phyloP scores from a whole-genome alignment of 37 sponge, comb jelly and placozoan genomes.

The Oscarella lobularis region DNA sequence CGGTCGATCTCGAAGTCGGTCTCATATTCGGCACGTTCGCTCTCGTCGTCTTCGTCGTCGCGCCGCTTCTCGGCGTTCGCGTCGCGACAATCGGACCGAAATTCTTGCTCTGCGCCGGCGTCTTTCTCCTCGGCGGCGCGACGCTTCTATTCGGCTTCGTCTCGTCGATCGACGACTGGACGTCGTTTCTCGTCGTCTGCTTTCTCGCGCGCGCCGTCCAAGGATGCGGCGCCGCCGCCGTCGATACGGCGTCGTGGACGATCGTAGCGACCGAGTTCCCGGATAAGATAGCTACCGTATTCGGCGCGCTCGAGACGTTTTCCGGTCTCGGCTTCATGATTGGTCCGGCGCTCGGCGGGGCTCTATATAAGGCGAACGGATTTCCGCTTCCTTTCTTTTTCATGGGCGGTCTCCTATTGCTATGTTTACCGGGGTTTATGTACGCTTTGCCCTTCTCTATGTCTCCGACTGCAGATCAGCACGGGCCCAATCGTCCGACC shows the following conservation, averaged over 20 bases:
- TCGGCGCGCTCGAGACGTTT: neutral
- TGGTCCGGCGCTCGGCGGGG: neutral
- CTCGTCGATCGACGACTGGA: no score
- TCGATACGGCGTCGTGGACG: neutral
- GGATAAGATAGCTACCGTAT: neutral
- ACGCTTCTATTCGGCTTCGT: neutral
- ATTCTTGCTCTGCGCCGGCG: no score
- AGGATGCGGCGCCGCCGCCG: neutral
- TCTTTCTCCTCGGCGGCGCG: no score
- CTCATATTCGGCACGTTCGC: neutral
- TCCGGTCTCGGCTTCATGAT: neutral
- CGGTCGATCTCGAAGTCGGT: no score
- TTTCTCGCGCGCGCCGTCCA: neutral
- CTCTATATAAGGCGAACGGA: neutral
- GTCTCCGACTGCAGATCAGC: no score
- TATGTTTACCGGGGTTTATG: no score
- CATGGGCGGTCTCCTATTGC: neutral
- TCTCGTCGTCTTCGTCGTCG: neutral
- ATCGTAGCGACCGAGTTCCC: neutral
- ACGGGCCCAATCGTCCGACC: neutral
- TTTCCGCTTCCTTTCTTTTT: neutral
- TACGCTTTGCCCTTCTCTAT: no score
- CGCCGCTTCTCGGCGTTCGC: neutral
- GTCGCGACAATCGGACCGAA: no score
- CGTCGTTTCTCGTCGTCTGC: no score